Evolutionary conservation across 2,113 vertebrate species (phyloP).

Genomic region (Lampris incognitus): DNA sequence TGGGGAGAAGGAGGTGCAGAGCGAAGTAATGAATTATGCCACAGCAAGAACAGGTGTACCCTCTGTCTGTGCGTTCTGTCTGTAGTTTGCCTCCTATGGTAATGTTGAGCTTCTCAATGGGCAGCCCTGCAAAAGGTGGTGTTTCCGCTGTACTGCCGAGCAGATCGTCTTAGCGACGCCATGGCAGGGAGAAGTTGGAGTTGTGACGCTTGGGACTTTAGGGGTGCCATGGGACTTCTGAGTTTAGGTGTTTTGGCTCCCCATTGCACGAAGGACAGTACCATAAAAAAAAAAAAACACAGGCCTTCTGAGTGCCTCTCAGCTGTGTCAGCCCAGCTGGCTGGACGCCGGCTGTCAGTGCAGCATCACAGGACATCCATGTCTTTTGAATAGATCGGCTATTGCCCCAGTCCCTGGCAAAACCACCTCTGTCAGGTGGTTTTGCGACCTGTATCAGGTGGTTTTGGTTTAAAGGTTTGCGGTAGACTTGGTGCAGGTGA

Average conservation of each 20-base stretch:
- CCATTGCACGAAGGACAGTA: slow-evolving; percentile 13
- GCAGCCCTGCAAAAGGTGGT: not conserved
- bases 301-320: slow-evolving; percentile 64
- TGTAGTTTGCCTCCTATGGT: slow-evolving; percentile 53
- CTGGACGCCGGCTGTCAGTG: slow-evolving; percentile 12
- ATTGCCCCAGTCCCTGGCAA: slow-evolving; percentile 41
- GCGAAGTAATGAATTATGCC: no score
- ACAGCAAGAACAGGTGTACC: no score
- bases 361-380: slow-evolving; percentile 22
- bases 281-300: slow-evolving; percentile 61
- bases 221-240: slow-evolving; percentile 27
- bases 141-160: not conserved
- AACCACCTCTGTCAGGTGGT: slow-evolving; percentile 10
- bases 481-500: slow-evolving; percentile 19
- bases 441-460: no score
- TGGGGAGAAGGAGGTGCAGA: no score
- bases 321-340: slow-evolving; percentile 41
- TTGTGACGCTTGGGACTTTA: slow-evolving; percentile 17
- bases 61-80: no score
- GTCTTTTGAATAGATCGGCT: slow-evolving; percentile 5
- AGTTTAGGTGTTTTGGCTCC: not conserved
- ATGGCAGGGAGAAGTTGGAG: not conserved
- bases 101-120: slow-evolving; percentile 11
- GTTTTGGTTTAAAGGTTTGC: slow-evolving; percentile 7
- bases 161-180: slow-evolving; percentile 2